phyloP scores from a whole-genome alignment of 2,888 invertebrate genomes.

The Hypena proboscidalis region DNA sequence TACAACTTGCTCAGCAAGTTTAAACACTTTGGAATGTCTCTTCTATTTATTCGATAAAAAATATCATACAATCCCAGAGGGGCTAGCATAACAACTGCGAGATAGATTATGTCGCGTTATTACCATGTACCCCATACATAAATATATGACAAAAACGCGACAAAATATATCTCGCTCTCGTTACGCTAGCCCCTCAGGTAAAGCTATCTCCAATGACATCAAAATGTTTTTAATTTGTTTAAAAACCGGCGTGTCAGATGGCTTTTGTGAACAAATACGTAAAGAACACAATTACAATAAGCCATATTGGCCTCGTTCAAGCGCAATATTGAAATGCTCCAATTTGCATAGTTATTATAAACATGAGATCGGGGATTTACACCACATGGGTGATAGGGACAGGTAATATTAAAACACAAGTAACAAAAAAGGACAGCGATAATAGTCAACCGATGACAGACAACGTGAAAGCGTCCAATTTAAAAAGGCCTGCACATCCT shows the following conservation, averaged over 20 bases:
- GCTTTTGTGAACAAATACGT: constrained; percentile 58
- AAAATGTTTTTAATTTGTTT: constrained; percentile 23
- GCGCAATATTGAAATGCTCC: constrained; percentile 74
- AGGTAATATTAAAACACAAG: constrained; percentile 35
- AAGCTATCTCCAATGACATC: constrained; percentile 20
- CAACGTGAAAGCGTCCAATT: constrained; percentile 28
- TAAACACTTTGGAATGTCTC: constrained; percentile 5
- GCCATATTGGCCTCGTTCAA: constrained; percentile 62
- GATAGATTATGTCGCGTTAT: too few relatives aligned
- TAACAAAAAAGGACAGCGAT: constrained; percentile 40
- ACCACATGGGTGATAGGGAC: constrained; percentile 49
- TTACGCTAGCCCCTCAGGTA: too few relatives aligned
- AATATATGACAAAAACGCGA: too few relatives aligned
- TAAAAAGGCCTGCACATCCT: constrained; percentile 26
- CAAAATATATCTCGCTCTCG: too few relatives aligned
- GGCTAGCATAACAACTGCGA: too few relatives aligned
- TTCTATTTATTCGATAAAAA: not conserved
- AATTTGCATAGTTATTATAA: constrained; percentile 80
- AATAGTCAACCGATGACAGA: constrained; percentile 35
- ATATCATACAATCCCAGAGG: too few relatives aligned
- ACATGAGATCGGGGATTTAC: constrained; percentile 67
- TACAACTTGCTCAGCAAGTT: not conserved
- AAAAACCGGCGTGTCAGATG: constrained; percentile 40
- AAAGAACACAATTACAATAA: constrained; percentile 70
- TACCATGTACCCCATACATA: too few relatives aligned